Evolutionary conservation across 2,888 invertebrate species (phyloP).

Genomic region (Hartigia nigra): DNA sequence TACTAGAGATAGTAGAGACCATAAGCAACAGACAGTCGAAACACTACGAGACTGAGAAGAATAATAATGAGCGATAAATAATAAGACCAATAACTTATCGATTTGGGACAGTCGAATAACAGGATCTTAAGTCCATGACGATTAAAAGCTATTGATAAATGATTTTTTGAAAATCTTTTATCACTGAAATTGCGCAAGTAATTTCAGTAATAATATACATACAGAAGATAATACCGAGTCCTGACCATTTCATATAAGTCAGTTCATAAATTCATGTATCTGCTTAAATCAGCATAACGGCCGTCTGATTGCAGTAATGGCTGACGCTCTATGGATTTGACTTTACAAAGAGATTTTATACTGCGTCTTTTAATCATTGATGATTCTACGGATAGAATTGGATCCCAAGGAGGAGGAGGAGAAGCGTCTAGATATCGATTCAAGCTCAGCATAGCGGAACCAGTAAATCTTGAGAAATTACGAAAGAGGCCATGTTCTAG

Average conservation of each 20-base stretch:
- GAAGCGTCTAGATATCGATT: background rate
- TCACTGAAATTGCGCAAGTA: background rate
- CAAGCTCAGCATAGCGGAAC: background rate
- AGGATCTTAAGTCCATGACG: background rate
- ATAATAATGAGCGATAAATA: background rate
- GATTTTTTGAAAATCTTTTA: background rate
- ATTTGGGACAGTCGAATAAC: background rate
- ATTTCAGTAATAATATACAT: background rate
- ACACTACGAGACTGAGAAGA: background rate
- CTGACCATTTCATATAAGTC: constrained; percentile 12
- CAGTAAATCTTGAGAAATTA: background rate
- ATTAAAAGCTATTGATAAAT: background rate
- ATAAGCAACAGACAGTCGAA: background rate
- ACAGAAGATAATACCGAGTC: background rate
- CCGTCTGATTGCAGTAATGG: constrained; percentile 23
- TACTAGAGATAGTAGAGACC: background rate
- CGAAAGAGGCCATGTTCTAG: background rate
- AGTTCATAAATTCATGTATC: constrained; percentile 44
- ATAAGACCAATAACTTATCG: background rate
- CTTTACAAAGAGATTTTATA: constrained; percentile 16
- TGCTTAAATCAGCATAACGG: constrained; percentile 38
- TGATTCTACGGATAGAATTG: background rate
- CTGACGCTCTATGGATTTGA: constrained; percentile 20
- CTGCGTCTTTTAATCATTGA: constrained; percentile 6
- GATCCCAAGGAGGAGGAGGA: background rate